phyloP scores from a whole-genome alignment of 2,888 invertebrate genomes.

The Drosophila fulvimacula region DNA sequence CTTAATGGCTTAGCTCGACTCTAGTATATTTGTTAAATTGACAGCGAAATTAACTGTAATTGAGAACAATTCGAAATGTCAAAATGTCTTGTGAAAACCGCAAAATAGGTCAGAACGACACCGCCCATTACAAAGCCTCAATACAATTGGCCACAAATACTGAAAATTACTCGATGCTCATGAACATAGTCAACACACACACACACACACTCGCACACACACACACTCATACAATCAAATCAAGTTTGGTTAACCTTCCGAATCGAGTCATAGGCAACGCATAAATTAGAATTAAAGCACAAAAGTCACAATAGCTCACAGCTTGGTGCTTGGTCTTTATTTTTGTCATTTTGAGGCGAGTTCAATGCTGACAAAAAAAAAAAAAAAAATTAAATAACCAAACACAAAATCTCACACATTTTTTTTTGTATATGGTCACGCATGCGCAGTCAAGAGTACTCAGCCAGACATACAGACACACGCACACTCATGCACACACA shows the following conservation, averaged over 20 bases:
- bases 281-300: slow-evolving; percentile 41
- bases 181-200: background rate
- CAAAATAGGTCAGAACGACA: slow-evolving; percentile 38
- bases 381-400: no score
- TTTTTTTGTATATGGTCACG: slow-evolving; percentile 38
- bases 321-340: background rate
- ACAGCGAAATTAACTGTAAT: slow-evolving; percentile 58
- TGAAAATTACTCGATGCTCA: slow-evolving; percentile 33
- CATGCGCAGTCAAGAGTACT: slow-evolving; percentile 34
- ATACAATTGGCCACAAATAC: slow-evolving; percentile 29
- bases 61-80: slow-evolving; percentile 67
- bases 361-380: slow-evolving; percentile 42
- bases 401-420: slow-evolving; percentile 41
- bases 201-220: background rate
- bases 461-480: background rate
- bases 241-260: slow-evolving; percentile 33
- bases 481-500: slow-evolving; percentile 20
- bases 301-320: slow-evolving; percentile 13
- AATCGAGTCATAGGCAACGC: slow-evolving; percentile 21
- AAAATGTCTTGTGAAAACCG: slow-evolving; percentile 64
- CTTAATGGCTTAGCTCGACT: slow-evolving; percentile 1
- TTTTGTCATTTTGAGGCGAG: slow-evolving; percentile 17
- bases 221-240: slow-evolving; percentile 16
- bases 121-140: slow-evolving; percentile 18
- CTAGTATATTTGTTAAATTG: slow-evolving; percentile 42